phyloP scores from a whole-genome alignment of 1,140 invertebrate species.

The Drosophila tani region DNA sequence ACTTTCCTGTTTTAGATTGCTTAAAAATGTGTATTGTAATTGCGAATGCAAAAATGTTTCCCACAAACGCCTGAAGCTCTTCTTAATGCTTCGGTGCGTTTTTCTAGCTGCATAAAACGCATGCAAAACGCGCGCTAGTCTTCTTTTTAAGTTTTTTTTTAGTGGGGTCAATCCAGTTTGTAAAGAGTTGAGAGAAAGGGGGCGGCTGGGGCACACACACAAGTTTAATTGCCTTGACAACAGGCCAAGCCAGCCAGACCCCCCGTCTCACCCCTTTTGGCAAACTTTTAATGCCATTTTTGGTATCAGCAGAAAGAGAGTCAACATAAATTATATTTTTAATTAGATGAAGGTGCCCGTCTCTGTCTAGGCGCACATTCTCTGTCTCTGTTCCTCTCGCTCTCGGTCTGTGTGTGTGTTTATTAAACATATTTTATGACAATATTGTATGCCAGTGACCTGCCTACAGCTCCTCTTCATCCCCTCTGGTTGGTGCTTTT shows the following conservation, averaged over 20 bases:
- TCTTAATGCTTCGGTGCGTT: slow-evolving; percentile 74
- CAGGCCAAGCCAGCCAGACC: slow-evolving; percentile 1
- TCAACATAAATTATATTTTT: slow-evolving; percentile 57
- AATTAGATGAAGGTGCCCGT: slow-evolving; percentile 53
- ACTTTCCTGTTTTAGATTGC: slow-evolving; percentile 25
- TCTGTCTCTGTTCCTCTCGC: slow-evolving; percentile 1
- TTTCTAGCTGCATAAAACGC: slow-evolving; percentile 49
- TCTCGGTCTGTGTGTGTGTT: slow-evolving; percentile 10
- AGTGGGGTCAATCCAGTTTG: slow-evolving; percentile 36
- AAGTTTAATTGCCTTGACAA: slow-evolving; percentile 63
- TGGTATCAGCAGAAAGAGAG: slow-evolving; percentile 49
- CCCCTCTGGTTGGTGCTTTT: slow-evolving; percentile 18
- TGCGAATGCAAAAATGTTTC: slow-evolving; percentile 58
- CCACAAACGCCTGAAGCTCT: slow-evolving; percentile 2
- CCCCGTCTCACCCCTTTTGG: slow-evolving; percentile 4
- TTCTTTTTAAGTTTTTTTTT: not conserved
- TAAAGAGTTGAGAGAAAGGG: slow-evolving; percentile 11
- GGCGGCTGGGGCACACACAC: slow-evolving; percentile 1
- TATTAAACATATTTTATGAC: slow-evolving; percentile 59
- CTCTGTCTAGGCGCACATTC: slow-evolving; percentile 12
- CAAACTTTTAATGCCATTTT: slow-evolving; percentile 51
- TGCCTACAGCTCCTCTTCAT: slow-evolving; percentile 1
- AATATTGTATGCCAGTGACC: slow-evolving; percentile 47
- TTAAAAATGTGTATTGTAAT: slow-evolving; percentile 57
- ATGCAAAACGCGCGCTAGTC: slow-evolving; percentile 26